Conservation (phyloP, 2,888 invertebrate species). For the Nemapogon koenigi region DNA sequence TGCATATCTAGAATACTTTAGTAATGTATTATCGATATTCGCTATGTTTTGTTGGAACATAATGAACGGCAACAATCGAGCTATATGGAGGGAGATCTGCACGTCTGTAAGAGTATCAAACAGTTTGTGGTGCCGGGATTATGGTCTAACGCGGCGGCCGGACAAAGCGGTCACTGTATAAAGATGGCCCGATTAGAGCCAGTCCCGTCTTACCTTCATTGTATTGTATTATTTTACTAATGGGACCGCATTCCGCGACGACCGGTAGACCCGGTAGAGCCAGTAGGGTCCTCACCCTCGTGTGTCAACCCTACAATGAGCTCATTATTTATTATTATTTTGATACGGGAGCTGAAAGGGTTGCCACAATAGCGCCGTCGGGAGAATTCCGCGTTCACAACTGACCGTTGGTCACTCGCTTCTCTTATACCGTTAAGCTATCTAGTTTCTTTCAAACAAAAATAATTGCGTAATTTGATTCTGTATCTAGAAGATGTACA, state of each 20-base stretch:
- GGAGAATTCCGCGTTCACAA: conserved; percentile 40
- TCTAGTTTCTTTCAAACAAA: no score
- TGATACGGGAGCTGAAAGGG: conserved; percentile 10
- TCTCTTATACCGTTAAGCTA: no score
- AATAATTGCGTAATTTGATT: no score
- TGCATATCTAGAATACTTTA: no score
- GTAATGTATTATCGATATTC: no score
- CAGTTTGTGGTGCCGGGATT: conserved; percentile 32
- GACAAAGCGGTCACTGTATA: conserved; percentile 56
- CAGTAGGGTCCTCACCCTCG: no score
- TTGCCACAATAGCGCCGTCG: conserved; percentile 26
- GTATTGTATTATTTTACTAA: conserved; percentile 1
- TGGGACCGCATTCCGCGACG: conserved; percentile 8
- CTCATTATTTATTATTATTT: conserved; percentile 9
- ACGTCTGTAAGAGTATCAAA: no score
- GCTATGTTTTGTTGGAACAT: neutral
- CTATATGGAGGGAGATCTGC: no score
- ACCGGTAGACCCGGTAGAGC: conserved; percentile 1
- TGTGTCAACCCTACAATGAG: conserved; percentile 2
- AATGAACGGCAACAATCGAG: neutral
- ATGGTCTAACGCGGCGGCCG: conserved; percentile 50
- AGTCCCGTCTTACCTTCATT: neutral
- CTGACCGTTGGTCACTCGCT: conserved; percentile 39
- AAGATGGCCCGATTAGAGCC: conserved; percentile 44
- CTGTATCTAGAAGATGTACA: no score